These are phyloP conservation scores for Ashinkailepas kermadecensis DNA, from an alignment of 2,888 invertebrate species.

Conservation along the genomic window DNA sequence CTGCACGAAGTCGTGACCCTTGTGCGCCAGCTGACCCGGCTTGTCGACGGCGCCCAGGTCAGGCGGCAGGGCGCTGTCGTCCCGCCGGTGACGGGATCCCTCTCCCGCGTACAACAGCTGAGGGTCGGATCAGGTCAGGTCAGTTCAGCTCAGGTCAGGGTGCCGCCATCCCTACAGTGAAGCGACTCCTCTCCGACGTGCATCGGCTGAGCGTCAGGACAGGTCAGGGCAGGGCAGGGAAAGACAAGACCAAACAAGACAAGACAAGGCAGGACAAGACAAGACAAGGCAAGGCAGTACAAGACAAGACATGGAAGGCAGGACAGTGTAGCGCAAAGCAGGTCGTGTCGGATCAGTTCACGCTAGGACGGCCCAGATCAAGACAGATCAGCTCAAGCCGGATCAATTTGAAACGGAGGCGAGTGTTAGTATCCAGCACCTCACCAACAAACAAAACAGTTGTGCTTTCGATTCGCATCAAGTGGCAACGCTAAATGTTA, in stretches of 20 bases:
- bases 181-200: background rate
- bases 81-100: constrained; percentile 60
- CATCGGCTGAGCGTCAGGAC: background rate
- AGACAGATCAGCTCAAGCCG: no score
- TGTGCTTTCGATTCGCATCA: no score
- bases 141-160: background rate
- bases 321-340: no score
- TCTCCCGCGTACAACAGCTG: constrained; percentile 94
- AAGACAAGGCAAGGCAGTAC: no score
- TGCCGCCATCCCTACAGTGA: background rate
- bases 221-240: no score
- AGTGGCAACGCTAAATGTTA: no score
- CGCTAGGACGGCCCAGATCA: no score
- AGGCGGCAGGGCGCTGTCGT: constrained; percentile 36
- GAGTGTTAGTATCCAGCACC: no score
- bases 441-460: no score
- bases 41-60: background rate
- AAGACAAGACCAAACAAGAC: background rate
- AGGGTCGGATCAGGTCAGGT: constrained; percentile 28
- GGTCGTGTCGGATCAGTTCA: no score
- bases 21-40: constrained; percentile 54
- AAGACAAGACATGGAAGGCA: no score
- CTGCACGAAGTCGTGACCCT: constrained; percentile 92
- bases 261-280: background rate
- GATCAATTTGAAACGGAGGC: no score